Evolutionary conservation across 2,888 invertebrate species (phyloP), one percentile per base, ranked within the genome.

Genomic region (Timema podura): DNA sequence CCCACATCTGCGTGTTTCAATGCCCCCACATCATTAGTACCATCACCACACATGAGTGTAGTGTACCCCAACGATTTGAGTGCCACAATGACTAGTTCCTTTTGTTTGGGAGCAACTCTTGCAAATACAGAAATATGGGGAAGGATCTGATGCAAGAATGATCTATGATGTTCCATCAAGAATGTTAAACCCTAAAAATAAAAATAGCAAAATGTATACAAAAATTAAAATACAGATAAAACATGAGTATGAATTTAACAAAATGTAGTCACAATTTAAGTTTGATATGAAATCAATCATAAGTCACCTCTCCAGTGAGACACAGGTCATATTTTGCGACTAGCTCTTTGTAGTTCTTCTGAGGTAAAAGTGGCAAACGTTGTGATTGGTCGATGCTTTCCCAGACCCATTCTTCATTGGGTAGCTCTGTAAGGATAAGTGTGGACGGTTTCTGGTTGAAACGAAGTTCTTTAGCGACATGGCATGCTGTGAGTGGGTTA

Each of bases 11-110:
- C 97, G 82, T 99, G 99, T 82, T 99, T 99, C 67, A 99, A 83
- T 6, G 97, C 97, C 16, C 99, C 99, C 11, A 99, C 99, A 83
- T 99, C 99, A 81, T 99, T 99, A 1, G 99, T 99, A 69, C 99
- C 99, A 83, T 99, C 99, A 2, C 99, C 99, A 79, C 99, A 99
- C 99, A 99, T 99, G 3, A 99, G 84, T 0, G 98, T 96, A 5
- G 88, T 88, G 78, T 89, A 95, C 6, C 99, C 99, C 11, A 93
- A 83, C 48, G 89, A 86, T 80, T 96, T 98, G 68, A 99, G 82
- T 6, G 92, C 89, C 9, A 95, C 92, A 61, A 99, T 91, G 3
- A 98, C 92, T 79, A 90, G 91, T 82, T 99, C 98, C 82, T 99
- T 99, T 81, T 99, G 99, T 80, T 99, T 99, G 0, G 99, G 99